A percentile compares a stretch with the other conserved stretches of the same genome.
Evolutionary conservation across 2,888 invertebrate species (phyloP).

Genomic region (Tetropium fuscum): DNA sequence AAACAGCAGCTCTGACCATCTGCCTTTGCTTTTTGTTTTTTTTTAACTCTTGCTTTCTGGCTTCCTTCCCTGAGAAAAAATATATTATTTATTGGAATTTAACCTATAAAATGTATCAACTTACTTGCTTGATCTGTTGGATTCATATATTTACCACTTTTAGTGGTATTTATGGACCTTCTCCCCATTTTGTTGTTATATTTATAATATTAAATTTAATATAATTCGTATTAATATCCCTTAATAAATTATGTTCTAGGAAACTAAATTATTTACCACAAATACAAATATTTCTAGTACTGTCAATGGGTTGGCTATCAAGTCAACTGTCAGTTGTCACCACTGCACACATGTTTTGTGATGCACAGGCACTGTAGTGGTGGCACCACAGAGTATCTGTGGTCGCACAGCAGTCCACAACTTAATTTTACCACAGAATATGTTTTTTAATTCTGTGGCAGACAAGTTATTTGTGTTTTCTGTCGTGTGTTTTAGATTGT

Average conservation of each 20-base stretch:
- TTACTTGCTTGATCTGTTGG: constrained; percentile 99
- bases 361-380: too few species aligned
- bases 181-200: constrained; percentile 83
- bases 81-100: constrained; percentile 17
- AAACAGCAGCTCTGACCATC: constrained; percentile 94
- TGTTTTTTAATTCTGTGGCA: too few species aligned
- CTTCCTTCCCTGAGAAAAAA: constrained; percentile 87
- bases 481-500: too few species aligned
- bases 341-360: too few species aligned
- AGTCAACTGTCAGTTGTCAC: too few species aligned
- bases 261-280: too few species aligned
- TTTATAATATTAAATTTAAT: not conserved
- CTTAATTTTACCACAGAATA: too few species aligned
- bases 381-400: too few species aligned
- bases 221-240: not conserved
- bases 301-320: too few species aligned
- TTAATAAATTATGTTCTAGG: not conserved
- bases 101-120: constrained; percentile 63
- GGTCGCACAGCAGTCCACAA: too few species aligned
- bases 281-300: too few species aligned
- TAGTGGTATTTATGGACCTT: constrained; percentile 97
- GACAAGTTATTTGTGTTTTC: too few species aligned
- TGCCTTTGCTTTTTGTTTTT: constrained; percentile 98
- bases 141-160: constrained; percentile 99
- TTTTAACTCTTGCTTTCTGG: constrained; percentile 96